These are phyloP conservation scores for Parelbella ahira DNA, from an alignment of 2,888 invertebrate species.

Conservation along the genomic window DNA sequence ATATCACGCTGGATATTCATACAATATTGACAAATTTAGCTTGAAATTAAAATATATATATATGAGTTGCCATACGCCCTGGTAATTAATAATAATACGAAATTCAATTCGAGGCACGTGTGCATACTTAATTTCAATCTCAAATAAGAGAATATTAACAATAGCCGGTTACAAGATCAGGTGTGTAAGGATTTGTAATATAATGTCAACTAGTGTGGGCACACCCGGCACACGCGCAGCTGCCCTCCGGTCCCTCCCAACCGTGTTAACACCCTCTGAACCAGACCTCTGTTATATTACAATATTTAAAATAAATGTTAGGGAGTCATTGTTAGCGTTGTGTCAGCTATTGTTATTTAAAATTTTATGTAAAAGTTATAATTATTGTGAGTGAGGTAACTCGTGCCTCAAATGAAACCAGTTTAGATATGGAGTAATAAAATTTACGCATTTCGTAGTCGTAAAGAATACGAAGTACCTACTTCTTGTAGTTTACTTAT, in stretches of 20 bases:
- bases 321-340: constrained; percentile 22
- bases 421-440: no score
- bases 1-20: no score
- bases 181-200: constrained; percentile 72
- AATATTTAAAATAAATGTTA: constrained; percentile 31
- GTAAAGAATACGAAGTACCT: no score
- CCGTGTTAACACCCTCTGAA: constrained; percentile 68
- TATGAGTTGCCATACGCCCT: no score
- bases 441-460: no score
- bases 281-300: constrained; percentile 50
- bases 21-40: no score
- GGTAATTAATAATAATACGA: constrained; percentile 3
- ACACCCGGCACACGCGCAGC: constrained; percentile 72
- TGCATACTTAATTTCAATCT: constrained; percentile 45
- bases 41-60: no score
- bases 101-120: constrained; percentile 43
- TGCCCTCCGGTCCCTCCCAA: constrained; percentile 55
- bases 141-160: constrained; percentile 58
- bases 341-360: constrained; percentile 30
- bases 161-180: constrained; percentile 69
- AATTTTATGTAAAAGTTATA: constrained; percentile 24
- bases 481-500: no score
- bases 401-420: constrained; percentile 9
- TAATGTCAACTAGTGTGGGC: constrained; percentile 65
- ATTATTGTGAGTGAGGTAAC: constrained; percentile 14